Evolutionary conservation across 2,888 invertebrate genomes (phyloP).

Genomic region (Therioaphis trifolii): DNA sequence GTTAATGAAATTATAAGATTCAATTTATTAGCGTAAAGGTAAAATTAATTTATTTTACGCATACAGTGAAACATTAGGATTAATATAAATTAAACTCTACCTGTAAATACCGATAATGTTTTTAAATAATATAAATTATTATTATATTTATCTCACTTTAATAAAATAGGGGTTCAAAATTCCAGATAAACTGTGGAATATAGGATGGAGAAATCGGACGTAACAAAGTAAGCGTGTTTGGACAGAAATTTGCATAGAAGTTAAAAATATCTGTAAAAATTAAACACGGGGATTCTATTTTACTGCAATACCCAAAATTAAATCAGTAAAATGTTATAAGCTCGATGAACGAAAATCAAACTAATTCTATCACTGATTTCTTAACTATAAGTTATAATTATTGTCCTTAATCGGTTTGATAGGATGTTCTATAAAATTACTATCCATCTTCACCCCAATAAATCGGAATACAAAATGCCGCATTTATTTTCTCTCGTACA

Average conservation of each 20-base stretch:
- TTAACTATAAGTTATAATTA: conserved; percentile 21
- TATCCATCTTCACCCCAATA: not conserved
- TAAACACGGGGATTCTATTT: not conserved
- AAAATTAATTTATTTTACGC: not conserved
- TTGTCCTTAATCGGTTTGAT: conserved; percentile 22
- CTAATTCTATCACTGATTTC: not conserved
- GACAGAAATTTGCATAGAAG: not conserved
- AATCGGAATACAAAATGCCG: conserved; percentile 45
- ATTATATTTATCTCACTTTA: not conserved
- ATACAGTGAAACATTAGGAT: not conserved
- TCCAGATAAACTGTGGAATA: not conserved
- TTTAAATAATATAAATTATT: not conserved
- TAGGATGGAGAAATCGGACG: conserved; percentile 38
- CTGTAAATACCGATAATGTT: not conserved
- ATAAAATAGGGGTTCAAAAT: not conserved
- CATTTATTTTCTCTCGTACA: not conserved
- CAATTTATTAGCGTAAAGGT: not conserved
- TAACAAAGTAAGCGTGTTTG: conserved; percentile 13
- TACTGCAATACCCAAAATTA: conserved; percentile 15
- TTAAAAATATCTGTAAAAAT: not conserved
- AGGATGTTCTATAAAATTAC: not conserved
- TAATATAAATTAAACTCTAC: not conserved
- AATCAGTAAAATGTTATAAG: not conserved
- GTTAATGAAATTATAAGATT: not conserved
- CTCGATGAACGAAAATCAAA: conserved; percentile 9